These are phyloP conservation scores for Hirtodrosophila confusa DNA, from an alignment of 2,888 invertebrate genomes.

Conservation along the genomic window DNA sequence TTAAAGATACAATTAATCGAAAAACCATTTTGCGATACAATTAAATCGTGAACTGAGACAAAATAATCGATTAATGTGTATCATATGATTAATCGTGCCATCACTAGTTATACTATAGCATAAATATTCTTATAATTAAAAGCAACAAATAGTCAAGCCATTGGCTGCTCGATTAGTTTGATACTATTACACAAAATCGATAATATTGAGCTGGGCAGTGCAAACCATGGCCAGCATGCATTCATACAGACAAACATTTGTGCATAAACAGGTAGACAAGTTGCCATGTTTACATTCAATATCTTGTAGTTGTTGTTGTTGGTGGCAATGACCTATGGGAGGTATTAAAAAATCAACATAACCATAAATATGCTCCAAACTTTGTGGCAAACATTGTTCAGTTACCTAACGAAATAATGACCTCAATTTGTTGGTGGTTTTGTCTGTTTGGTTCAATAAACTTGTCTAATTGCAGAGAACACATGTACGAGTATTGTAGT, in stretches of 20 bases:
- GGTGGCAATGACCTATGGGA: constrained; percentile 46
- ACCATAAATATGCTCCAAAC: constrained; percentile 2
- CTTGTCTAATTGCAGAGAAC: constrained; percentile 22
- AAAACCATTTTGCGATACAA: no score
- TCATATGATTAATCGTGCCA: no score
- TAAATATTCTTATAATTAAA: no score
- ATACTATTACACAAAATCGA: no score
- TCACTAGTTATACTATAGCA: no score
- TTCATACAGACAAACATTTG: constrained; percentile 1
- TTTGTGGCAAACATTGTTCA: constrained; percentile 40
- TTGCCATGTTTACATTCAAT: constrained; percentile 27
- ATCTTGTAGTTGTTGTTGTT: constrained; percentile 17
- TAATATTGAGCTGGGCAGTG: constrained; percentile 23
- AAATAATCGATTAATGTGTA: no score
- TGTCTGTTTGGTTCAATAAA: constrained; percentile 63
- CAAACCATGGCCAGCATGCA: constrained; percentile 16
- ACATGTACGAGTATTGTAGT: constrained; percentile 8
- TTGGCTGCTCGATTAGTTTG: no score
- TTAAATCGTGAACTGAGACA: no score
- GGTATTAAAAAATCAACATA: constrained; percentile 25
- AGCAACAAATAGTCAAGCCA: no score
- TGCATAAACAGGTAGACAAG: constrained; percentile 2
- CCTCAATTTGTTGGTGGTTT: constrained; percentile 17
- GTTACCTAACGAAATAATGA: constrained; percentile 19
- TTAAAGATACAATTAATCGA: no score